Conservation (phyloP, 2,888 invertebrate genomes). For the Nomada fabriciana region DNA sequence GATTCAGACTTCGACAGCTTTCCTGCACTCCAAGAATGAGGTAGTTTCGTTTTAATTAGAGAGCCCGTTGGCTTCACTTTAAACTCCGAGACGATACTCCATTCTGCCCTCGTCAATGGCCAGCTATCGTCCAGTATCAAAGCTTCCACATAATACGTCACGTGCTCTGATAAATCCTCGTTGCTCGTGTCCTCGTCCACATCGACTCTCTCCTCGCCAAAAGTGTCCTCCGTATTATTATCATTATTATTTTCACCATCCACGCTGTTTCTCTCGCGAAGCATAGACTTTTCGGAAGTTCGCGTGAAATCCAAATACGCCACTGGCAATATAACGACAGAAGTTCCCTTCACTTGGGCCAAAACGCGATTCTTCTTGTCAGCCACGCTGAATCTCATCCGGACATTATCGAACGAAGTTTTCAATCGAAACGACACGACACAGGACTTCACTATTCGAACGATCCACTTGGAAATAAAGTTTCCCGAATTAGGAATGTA, state of each 20-base stretch:
- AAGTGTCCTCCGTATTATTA: neutral
- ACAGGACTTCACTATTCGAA: slow-evolving; percentile 27
- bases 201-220: neutral
- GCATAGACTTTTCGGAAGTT: neutral
- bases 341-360: slow-evolving; percentile 55
- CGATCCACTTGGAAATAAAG: slow-evolving; percentile 62
- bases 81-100: slow-evolving; percentile 77
- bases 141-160: slow-evolving; percentile 75
- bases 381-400: slow-evolving; percentile 56
- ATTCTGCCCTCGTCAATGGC: slow-evolving; percentile 83
- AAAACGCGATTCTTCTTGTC: slow-evolving; percentile 43
- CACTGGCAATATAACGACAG: slow-evolving; percentile 66
- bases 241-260: neutral
- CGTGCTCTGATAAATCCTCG: neutral
- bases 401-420: slow-evolving; percentile 63
- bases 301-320: slow-evolving; percentile 29
- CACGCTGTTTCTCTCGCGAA: accelerated
- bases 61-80: slow-evolving; percentile 41
- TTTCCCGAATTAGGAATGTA: slow-evolving; percentile 71
- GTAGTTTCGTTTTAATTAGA: slow-evolving; percentile 19
- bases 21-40: neutral
- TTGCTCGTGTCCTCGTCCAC: neutral
- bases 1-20: slow-evolving; percentile 25
- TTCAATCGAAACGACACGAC: slow-evolving; percentile 66
- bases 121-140: slow-evolving; percentile 82